A percentile compares a stretch with the other conserved stretches of the same genome.
Evolutionary conservation across 2,113 vertebrate species (phyloP).

Genomic region (Epinephelus fuscoguttatus): DNA sequence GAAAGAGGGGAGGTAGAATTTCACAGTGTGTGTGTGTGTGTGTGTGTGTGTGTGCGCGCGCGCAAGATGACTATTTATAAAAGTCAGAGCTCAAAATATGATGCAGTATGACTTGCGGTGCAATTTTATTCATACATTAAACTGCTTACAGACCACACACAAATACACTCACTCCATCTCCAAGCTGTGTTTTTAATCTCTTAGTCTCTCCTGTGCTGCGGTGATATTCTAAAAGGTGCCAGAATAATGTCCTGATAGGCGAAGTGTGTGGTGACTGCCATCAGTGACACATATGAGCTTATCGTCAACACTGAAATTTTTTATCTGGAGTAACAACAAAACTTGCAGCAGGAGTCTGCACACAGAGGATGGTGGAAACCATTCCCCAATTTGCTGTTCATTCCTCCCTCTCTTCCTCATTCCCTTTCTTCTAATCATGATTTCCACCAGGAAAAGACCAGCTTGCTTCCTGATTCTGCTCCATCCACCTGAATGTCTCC

Average conservation of each 20-base stretch:
- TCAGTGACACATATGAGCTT: neutral
- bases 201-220: slow-evolving; percentile 8
- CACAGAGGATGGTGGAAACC: neutral
- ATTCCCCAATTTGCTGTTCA: neutral
- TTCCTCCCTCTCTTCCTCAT: neutral
- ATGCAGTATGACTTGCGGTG: slow-evolving; percentile 33
- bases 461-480: neutral
- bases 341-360: neutral
- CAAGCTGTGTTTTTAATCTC: slow-evolving; percentile 33
- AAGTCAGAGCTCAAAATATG: slow-evolving; percentile 37
- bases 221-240: slow-evolving; percentile 20
- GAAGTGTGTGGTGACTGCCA: slow-evolving; percentile 13
- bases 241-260: neutral
- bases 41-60: slow-evolving; percentile 7
- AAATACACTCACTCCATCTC: slow-evolving; percentile 8
- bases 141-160: slow-evolving; percentile 50
- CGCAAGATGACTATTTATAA: slow-evolving; percentile 37
- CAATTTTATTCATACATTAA: slow-evolving; percentile 58
- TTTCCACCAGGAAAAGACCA: slow-evolving; percentile 3
- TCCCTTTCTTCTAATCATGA: neutral
- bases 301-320: neutral
- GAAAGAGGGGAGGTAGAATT: slow-evolving; percentile 28
- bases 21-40: slow-evolving; percentile 21
- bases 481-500: neutral
- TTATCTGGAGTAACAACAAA: neutral